Base-by-base conservation (phyloP, 2,888 invertebrate genomes). In the Phortica magna region DNA sequence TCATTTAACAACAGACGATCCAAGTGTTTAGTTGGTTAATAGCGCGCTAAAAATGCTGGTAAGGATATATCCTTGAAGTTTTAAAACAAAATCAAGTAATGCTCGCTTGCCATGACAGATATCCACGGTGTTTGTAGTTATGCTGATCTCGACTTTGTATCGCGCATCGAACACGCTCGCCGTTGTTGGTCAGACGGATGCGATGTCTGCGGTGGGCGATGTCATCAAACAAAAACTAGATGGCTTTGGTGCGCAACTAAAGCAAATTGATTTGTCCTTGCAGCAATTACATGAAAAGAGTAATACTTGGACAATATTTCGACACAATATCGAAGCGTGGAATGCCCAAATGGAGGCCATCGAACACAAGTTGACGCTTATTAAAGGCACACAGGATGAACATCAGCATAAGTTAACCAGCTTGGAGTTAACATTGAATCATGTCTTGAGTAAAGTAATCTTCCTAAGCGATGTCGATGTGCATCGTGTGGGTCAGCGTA, bases 251-350 rank as follows among this genome's bases (percentile, higher is more conserved):
- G 31, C 65, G 1, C 88, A 90, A 2, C 83, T 93, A 5, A 88
- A 90, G 3, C 90, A 88, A 76, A 89, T 93, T 59, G 93, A 93
- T 82, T 91, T 88, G 78, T 93, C 93, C 76, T 88, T 93, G 41
- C 92, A 92, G 80, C 90, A 91, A 79, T 85, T 93, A 39, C 93
- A 90, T 82, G 93, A 93, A 81, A 91, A 93, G 72, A 92, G 93
- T 0, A 93, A 93, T 78, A 92, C 92, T 4, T 93, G 93, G 93
- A 92, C 93, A 74, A 93, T 93, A 42, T 93, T 93, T 83, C 93
- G 93, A 79, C 92, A 93, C 79, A 93, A 93, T 81, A 92, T 93
- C 59, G 90, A 92, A 17, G 92, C 93, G 0, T 93, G 93, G 93
- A 93, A 93, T 77, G 93, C 93, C 57, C 93, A 93, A 80, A 91